Conservation (phyloP, 2,888 invertebrate genomes). For the Sminthurides aquaticus region DNA sequence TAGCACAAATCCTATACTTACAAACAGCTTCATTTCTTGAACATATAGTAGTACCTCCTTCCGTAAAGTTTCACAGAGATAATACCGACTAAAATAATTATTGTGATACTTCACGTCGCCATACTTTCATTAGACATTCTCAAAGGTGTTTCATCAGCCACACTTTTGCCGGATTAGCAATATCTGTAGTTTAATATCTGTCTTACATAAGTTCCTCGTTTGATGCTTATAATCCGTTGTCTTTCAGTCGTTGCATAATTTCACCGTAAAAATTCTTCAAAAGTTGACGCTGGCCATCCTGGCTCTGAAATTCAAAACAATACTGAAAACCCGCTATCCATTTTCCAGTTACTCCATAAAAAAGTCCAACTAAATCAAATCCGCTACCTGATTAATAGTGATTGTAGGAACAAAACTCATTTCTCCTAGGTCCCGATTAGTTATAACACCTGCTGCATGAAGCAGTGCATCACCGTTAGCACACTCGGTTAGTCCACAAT, state of each 20-base stretch:
- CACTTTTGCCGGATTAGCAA: too few species aligned
- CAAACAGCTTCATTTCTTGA: too few species aligned
- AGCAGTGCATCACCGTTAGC: conserved; percentile 7
- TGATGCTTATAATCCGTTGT: neutral
- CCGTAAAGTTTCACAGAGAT: too few species aligned
- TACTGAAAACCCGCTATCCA: neutral
- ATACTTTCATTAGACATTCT: too few species aligned
- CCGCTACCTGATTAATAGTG: conserved; percentile 15
- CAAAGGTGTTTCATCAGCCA: too few species aligned
- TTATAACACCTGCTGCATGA: neutral
- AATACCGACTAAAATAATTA: too few species aligned
- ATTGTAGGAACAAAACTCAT: conserved; percentile 19
- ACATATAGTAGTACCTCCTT: too few species aligned
- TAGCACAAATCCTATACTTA: too few species aligned
- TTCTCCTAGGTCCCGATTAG: neutral
- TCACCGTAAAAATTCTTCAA: conserved; percentile 17
- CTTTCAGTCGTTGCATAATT: neutral
- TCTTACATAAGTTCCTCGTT: too few species aligned
- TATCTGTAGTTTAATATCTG: too few species aligned
- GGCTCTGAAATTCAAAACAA: conserved; percentile 8
- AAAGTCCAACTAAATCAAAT: too few species aligned
- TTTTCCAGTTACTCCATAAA: neutral
- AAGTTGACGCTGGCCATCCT: conserved; percentile 8
- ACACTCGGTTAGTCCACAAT: conserved; percentile 16
- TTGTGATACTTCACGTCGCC: too few species aligned